Evolutionary conservation across 2,888 invertebrate species (phyloP).

Genomic region (Orthosia incerta): DNA sequence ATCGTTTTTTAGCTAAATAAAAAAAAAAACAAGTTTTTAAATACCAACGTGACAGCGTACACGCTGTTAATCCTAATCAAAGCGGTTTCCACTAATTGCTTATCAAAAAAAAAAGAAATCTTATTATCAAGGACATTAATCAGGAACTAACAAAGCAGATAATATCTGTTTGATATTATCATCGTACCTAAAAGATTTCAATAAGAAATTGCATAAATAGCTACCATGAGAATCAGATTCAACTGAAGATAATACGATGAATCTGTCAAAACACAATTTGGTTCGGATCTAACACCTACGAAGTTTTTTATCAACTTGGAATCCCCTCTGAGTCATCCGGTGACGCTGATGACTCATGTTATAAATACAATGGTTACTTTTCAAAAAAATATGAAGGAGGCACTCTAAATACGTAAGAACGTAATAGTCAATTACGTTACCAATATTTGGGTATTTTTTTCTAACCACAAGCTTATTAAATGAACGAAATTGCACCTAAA

Average conservation of each 20-base stretch:
- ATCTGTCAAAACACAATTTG: slow-evolving; percentile 5
- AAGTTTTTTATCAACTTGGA: slow-evolving; percentile 4
- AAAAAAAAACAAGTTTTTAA: too few species aligned
- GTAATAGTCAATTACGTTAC: slow-evolving; percentile 6
- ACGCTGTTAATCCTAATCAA: slow-evolving; percentile 1
- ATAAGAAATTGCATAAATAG: slow-evolving; percentile 5
- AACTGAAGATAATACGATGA: neutral
- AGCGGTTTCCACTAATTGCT: slow-evolving; percentile 18
- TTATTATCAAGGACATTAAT: slow-evolving; percentile 18
- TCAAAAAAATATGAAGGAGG: slow-evolving; percentile 45
- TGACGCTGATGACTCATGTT: slow-evolving; percentile 46
- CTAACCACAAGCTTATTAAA: neutral
- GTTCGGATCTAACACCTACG: neutral
- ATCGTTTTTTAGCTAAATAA: too few species aligned
- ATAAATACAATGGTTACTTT: slow-evolving; percentile 18
- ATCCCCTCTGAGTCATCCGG: slow-evolving; percentile 47
- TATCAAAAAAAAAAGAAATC: slow-evolving; percentile 18
- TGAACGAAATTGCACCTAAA: neutral
- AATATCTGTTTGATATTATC: too few species aligned
- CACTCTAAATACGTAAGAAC: slow-evolving; percentile 10
- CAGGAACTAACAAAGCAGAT: slow-evolving; percentile 16
- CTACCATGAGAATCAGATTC: slow-evolving; percentile 3
- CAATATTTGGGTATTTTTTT: slow-evolving; percentile 15
- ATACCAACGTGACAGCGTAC: neutral
- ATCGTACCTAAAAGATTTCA: neutral